Evolutionary conservation across 2,888 invertebrate genomes (phyloP).

Genomic region (Melanotus villosus): DNA sequence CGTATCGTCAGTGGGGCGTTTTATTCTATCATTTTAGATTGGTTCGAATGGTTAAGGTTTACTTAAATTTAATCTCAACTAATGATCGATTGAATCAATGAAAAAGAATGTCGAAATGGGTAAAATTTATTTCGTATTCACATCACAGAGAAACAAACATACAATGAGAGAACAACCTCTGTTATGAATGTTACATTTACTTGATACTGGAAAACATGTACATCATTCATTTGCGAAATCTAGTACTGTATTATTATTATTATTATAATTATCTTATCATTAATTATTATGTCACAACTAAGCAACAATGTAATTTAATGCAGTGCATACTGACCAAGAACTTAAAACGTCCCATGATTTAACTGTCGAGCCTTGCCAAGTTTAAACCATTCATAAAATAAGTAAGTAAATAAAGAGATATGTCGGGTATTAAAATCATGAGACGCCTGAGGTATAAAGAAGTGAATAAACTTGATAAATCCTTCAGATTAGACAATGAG

Average conservation of each 20-base stretch:
- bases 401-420: conserved; percentile 38
- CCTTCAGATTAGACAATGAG: conserved; percentile 35
- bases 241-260: conserved; percentile 62
- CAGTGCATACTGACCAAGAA: conserved; percentile 48
- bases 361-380: conserved; percentile 7
- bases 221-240: conserved; percentile 63
- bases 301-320: conserved; percentile 64
- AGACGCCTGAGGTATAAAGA: conserved; percentile 48
- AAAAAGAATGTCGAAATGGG: conserved; percentile 62
- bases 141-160: conserved; percentile 69
- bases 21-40: no score
- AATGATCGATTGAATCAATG: no score
- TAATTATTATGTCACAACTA: conserved; percentile 65
- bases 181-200: conserved; percentile 66
- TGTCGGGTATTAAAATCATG: conserved; percentile 49
- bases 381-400: neutral
- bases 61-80: no score
- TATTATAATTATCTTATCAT: conserved; percentile 61
- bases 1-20: no score
- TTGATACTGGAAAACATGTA: conserved; percentile 67
- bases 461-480: conserved; percentile 34
- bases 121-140: conserved; percentile 69
- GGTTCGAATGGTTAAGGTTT: no score
- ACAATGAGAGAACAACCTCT: conserved; percentile 67
- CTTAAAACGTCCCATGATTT: conserved; percentile 51